These are phyloP conservation scores for Danio tinwini DNA, from an alignment of 2,797 vertebrate species.

Conservation along the genomic window DNA sequence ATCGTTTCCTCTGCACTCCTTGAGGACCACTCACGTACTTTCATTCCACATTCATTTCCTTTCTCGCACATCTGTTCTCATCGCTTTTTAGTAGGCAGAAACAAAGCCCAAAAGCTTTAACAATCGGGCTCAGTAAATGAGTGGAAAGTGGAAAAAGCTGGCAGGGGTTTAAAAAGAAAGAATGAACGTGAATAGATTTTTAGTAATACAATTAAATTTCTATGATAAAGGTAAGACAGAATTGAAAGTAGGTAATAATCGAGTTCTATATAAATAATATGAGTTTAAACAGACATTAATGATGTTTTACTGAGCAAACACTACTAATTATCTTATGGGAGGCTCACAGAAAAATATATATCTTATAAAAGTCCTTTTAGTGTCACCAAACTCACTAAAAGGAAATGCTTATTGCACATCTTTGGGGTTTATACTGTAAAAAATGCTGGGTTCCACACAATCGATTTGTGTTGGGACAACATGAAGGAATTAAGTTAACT, in stretches of 20 bases:
- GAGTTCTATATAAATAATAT: too few species aligned
- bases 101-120: slow-evolving; percentile 34
- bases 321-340: not conserved
- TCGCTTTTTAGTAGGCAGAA: slow-evolving; percentile 12
- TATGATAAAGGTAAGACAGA: not conserved
- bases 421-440: too few species aligned
- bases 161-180: not conserved
- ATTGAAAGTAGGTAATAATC: not conserved
- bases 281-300: not conserved
- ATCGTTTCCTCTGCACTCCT: slow-evolving; percentile 14
- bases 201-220: slow-evolving; percentile 7
- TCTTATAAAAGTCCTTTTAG: not conserved
- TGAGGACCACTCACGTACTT: slow-evolving; percentile 8
- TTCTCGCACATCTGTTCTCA: slow-evolving; percentile 34
- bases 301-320: not conserved
- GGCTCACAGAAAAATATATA: not conserved
- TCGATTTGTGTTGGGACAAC: too few species aligned
- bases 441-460: too few species aligned
- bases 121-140: slow-evolving; percentile 1
- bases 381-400: not conserved
- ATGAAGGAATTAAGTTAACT: too few species aligned
- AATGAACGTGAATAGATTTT: slow-evolving; percentile 14
- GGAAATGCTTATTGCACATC: too few species aligned
- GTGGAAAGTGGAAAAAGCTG: slow-evolving; percentile 16
- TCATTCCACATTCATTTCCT: slow-evolving; percentile 34